These are phyloP conservation scores for Hoplostethus atlanticus DNA, from an alignment of 2,797 vertebrate species.

Conservation along the genomic window DNA sequence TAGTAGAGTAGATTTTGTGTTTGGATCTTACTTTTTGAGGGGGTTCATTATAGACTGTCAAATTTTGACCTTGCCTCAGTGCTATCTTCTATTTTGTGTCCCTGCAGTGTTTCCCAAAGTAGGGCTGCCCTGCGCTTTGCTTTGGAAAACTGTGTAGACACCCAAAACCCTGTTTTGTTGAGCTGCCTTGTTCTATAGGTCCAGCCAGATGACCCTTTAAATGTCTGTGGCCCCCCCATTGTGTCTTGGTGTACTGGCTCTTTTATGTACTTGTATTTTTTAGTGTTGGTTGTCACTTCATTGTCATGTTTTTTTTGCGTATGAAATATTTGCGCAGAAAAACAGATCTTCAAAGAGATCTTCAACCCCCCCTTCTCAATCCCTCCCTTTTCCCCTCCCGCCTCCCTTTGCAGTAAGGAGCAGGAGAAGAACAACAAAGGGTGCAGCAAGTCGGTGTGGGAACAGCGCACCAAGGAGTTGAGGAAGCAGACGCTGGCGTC, in stretches of 20 bases:
- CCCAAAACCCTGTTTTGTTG: conserved; percentile 39
- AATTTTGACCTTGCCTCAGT: conserved; percentile 52
- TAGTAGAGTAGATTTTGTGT: conserved; percentile 2
- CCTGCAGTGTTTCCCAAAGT: conserved; percentile 66
- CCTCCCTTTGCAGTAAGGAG: conserved; percentile 87
- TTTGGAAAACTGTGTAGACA: conserved; percentile 71
- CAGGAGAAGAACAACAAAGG: conserved; percentile 93
- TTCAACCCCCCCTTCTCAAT: conserved; percentile 23
- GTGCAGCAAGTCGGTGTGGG: conserved; percentile 92
- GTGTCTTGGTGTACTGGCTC: conserved; percentile 69
- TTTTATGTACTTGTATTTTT: conserved; percentile 70
- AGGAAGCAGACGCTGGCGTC: conserved; percentile 92
- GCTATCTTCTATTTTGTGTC: conserved; percentile 62
- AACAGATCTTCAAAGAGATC: conserved; percentile 1
- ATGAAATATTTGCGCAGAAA: conserved; percentile 11
- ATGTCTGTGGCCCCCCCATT: conserved; percentile 64
- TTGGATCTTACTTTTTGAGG: background rate
- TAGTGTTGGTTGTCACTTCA: conserved; percentile 70
- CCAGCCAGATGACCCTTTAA: conserved; percentile 61
- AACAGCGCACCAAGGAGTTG: conserved; percentile 95
- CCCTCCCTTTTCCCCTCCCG: conserved; percentile 25
- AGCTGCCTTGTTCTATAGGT: conserved; percentile 52
- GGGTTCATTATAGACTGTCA: conserved; percentile 12
- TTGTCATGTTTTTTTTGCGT: conserved; percentile 51
- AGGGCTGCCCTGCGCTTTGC: conserved; percentile 39